Base-by-base conservation (phyloP, 2,888 invertebrate genomes). In the Sminthurinus aureus region DNA sequence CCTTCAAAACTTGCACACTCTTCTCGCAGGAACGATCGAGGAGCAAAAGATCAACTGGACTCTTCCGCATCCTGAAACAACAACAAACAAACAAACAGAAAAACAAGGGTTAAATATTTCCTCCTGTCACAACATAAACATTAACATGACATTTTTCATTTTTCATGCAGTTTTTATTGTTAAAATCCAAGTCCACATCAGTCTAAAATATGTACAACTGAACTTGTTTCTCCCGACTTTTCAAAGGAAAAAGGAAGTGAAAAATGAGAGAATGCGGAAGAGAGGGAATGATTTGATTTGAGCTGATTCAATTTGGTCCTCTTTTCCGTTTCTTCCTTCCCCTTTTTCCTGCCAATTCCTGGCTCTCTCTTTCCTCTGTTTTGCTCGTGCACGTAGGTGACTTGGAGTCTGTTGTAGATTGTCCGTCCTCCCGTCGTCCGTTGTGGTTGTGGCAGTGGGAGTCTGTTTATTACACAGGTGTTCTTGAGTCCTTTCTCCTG, bases 31-130 rank as follows among this genome's bases (percentile, higher is more conserved):
- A 79, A 24, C 73, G 74, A 74, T 83, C 81, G 74, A 81, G 77
- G 11, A 83, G 77, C 74, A 83, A 50, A 74, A 83, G 81, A 78
- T 81, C 81, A 81, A 69, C n/a, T n/a, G 69, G 69, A 11, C 66
- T 52, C 85, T 81, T 81, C 78, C 81, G 81, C 74, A 83, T 83
- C 52, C 83, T 81, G n/a, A 15, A 38, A 38, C 38, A 1, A 38
- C 38, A 38, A 69, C 69, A 69, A 38, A 38, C 58, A 58, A 58
- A 15, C 58, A 58, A 9, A 58, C 58, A 58, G 11, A 58, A 15
- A 12, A 9, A 58, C 58, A 58, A 12, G 15, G 11, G 15, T 64
- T 38, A 38, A 38, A 38, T 6, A 38, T 38, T 38, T 38, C 38
- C 1, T 38, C 38, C 38, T 6, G 38, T n/a, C n/a, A n/a, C n/a